phyloP scores from a whole-genome alignment of 2,888 invertebrate species.

The Acanthococcus lagerstroemiae region DNA sequence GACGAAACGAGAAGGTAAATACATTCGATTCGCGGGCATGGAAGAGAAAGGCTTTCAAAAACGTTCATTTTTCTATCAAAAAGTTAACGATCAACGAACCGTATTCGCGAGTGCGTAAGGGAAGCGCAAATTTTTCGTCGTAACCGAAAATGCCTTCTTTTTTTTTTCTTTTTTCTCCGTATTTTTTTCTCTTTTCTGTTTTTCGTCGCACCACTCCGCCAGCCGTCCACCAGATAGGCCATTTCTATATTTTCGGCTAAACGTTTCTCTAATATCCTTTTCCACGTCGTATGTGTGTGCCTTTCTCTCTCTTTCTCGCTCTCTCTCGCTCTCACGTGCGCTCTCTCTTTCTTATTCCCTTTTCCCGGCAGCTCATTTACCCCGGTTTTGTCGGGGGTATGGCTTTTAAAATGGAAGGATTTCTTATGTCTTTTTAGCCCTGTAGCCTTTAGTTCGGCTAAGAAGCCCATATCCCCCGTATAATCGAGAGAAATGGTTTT shows the following conservation, averaged over 20 bases:
- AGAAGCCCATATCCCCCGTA: conserved; percentile 26
- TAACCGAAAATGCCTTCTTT: neutral
- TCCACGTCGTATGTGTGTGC: neutral
- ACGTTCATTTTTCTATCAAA: conserved; percentile 26
- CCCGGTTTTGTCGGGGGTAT: conserved; percentile 9
- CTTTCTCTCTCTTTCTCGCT: conserved; percentile 2
- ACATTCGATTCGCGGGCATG: too few relatives aligned
- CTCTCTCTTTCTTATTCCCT: too few relatives aligned
- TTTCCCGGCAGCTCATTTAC: conserved; percentile 27
- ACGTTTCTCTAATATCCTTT: conserved; percentile 29
- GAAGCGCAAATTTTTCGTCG: conserved; percentile 17
- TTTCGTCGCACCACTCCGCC: neutral
- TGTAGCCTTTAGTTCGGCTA: conserved; percentile 23
- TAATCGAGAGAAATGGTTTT: conserved; percentile 31
- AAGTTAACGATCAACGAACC: conserved; percentile 22
- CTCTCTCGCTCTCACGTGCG: too few relatives aligned
- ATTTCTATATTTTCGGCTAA: conserved; percentile 14
- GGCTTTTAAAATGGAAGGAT: conserved; percentile 27
- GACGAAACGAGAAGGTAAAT: neutral
- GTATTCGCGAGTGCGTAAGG: neutral
- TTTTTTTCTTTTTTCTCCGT: neutral
- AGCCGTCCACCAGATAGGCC: neutral
- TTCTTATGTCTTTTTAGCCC: conserved; percentile 24
- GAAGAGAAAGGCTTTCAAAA: neutral
- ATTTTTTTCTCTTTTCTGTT: too few relatives aligned